phyloP scores from a whole-genome alignment of 2,113 vertebrate species.

The Calonectris borealis region DNA sequence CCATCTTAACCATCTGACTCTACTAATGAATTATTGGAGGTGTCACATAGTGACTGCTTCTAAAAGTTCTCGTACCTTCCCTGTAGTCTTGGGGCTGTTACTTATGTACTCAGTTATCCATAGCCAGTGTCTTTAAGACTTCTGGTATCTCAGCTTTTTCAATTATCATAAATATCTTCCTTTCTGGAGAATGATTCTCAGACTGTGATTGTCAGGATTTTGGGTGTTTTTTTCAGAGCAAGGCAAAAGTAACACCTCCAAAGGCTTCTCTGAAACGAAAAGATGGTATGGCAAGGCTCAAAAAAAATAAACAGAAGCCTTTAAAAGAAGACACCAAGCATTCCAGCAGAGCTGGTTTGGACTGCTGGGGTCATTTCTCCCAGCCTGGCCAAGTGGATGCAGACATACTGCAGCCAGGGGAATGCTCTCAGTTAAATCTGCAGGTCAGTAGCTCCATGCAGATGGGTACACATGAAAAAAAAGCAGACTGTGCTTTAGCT shows the following conservation, averaged over 20 bases:
- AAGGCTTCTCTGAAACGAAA: conserved; percentile 52
- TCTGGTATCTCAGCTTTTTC: background rate
- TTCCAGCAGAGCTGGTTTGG: background rate
- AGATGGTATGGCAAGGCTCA: conserved; percentile 20
- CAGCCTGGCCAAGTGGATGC: background rate
- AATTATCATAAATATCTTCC: background rate
- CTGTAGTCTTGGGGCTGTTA: background rate
- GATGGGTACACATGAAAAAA: background rate
- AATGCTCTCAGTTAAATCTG: background rate
- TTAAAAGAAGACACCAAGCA: background rate
- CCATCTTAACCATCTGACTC: background rate
- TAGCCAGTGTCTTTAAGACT: background rate
- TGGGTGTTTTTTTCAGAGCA: background rate
- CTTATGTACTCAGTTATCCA: background rate
- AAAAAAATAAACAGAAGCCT: conserved; percentile 28
- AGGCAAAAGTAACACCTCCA: background rate
- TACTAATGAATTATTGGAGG: background rate
- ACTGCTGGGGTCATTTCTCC: background rate
- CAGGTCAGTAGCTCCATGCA: background rate
- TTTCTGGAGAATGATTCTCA: background rate
- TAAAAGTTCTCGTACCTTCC: background rate
- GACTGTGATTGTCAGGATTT: background rate
- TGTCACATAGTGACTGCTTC: rapidly evolving
- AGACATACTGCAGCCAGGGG: background rate
- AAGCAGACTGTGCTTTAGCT: background rate